Conservation (phyloP, 2,888 invertebrate genomes). For the Pandemis corylana region DNA sequence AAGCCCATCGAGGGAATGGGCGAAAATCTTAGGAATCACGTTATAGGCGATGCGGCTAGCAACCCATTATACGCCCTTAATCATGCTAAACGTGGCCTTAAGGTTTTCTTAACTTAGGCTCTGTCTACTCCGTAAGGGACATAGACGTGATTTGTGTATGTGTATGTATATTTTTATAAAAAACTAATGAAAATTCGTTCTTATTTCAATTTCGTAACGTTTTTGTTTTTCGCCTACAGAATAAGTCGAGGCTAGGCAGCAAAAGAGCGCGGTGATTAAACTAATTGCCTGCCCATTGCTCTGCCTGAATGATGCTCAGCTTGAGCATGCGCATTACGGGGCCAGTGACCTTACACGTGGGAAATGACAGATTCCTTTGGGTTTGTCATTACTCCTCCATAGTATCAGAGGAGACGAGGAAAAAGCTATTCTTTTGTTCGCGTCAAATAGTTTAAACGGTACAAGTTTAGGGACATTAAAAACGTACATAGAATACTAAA, state of each 20-base stretch:
- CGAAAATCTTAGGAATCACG: too few species aligned
- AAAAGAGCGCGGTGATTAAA: constrained; percentile 69
- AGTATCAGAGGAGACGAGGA: neutral
- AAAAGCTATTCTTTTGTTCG: neutral
- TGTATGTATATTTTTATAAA: too few species aligned
- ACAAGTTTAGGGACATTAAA: neutral
- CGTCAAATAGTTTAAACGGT: neutral
- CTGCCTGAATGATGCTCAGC: constrained; percentile 45
- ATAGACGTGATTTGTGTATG: too few species aligned
- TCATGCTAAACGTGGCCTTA: too few species aligned
- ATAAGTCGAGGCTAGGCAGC: constrained; percentile 56
- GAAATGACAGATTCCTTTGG: constrained; percentile 21
- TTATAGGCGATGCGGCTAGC: too few species aligned
- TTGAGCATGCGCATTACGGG: constrained; percentile 15
- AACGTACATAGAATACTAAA: too few species aligned
- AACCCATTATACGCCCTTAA: too few species aligned
- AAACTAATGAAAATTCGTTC: neutral
- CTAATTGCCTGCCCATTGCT: constrained; percentile 70
- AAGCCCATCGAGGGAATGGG: too few species aligned
- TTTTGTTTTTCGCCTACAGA: constrained; percentile 42
- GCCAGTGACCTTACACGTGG: constrained; percentile 33
- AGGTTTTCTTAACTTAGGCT: too few species aligned
- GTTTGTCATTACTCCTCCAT: constrained; percentile 11
- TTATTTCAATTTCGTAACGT: neutral
- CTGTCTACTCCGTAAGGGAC: too few species aligned